These are phyloP conservation scores for Leuciscus idus DNA, from an alignment of 2,113 vertebrate genomes.

Conservation along the genomic window DNA sequence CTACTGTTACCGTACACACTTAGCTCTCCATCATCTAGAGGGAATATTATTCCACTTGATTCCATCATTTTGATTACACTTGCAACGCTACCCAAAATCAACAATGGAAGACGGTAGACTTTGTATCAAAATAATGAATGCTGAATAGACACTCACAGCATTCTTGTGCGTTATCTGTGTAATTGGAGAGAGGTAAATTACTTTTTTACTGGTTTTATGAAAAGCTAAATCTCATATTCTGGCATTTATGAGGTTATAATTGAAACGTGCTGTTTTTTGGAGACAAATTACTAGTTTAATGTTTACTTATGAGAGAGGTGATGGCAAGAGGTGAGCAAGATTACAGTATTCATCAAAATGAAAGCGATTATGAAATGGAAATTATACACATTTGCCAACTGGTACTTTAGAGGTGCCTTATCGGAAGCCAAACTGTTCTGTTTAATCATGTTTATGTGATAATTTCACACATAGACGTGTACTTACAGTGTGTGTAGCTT, in stretches of 20 bases:
- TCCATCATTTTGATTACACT: background rate
- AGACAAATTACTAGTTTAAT: slow-evolving; percentile 37
- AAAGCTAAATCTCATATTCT: slow-evolving; percentile 25
- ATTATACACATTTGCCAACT: slow-evolving; percentile 35
- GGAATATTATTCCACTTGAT: background rate
- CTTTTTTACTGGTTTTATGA: background rate
- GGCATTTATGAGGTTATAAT: slow-evolving; percentile 37
- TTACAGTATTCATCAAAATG: slow-evolving; percentile 25
- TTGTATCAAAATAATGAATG: background rate
- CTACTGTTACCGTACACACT: slow-evolving; percentile 5
- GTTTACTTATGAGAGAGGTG: slow-evolving; percentile 24
- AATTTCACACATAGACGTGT: slow-evolving; percentile 44
- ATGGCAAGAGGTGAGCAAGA: slow-evolving; percentile 33
- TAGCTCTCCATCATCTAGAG: slow-evolving; percentile 10
- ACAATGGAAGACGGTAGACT: background rate
- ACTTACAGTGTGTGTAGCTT: slow-evolving; percentile 96
- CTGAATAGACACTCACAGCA: background rate
- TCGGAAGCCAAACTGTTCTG: slow-evolving; percentile 21
- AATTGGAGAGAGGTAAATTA: slow-evolving; percentile 20
- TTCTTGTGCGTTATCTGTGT: slow-evolving; percentile 4
- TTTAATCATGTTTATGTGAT: slow-evolving; percentile 28
- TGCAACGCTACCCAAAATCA: background rate
- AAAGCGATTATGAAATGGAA: slow-evolving; percentile 37
- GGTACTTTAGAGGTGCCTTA: slow-evolving; percentile 14
- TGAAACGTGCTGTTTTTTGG: slow-evolving; percentile 29